Base-by-base conservation (phyloP, 2,113 vertebrate genomes). In the Chlorodrepanis virens region DNA sequence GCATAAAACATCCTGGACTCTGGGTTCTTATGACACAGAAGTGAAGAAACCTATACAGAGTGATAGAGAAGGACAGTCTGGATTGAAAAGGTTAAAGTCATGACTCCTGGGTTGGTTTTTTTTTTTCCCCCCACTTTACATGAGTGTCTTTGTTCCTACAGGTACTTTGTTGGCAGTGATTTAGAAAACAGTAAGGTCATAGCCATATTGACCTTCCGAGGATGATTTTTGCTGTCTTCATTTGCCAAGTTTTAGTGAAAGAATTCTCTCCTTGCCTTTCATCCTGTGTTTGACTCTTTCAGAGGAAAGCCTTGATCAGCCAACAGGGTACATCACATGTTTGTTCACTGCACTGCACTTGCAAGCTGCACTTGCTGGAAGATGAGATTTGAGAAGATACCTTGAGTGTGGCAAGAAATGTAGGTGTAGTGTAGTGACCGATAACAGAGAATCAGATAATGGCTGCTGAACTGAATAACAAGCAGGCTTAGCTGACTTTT, bases 111-210 rank as follows among this genome's bases (percentile, higher is more conserved):
- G 8, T 44, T 44, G 2, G n/a, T 35, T 24, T 11, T 37, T 29
- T 11, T 29, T n/a, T 20, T n/a, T 29, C 40, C 8, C 6, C 3
- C 5, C 6, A 10, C 31, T 33, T 68, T 44, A 69, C 40, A 18
- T 35, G 40, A 45, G 7, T 24, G 20, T 54, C 12, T 91, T 28
- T 89, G n/a, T 91, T 96, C 85, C 61, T 87, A 50, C 49, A 69
- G 57, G 37, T 93, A 40, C 25, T 85, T 44, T 33, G 15, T 60
- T 85, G 67, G 44, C 37, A 14, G 24, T 57, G 25, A 20, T 82
- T 87, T 93, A 85, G 81, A 89, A 91, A 94, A 75, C 31, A 19
- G 49, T 69, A 72, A 82, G 74, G 87, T 95, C 45, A 74, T 63
- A 71, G 35, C 50, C 28, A 12, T 44, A 63, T 18, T 91, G 78